These are phyloP conservation scores for Synergus japonicus DNA, from an alignment of 2,888 invertebrate genomes.

Conservation along the genomic window DNA sequence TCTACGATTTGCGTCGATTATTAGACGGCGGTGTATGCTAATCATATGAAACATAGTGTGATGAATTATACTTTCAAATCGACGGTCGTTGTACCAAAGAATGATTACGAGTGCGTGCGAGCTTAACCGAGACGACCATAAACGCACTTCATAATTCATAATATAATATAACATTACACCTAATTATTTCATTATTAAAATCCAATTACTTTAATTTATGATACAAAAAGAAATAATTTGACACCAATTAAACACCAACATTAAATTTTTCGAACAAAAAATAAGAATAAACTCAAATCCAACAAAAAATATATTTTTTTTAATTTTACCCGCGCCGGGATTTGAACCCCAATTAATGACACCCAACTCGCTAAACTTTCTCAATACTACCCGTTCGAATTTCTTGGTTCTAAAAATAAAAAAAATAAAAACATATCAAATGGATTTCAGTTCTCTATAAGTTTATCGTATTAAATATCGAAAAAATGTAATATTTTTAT, in stretches of 20 bases:
- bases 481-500: neutral
- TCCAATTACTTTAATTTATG: neutral
- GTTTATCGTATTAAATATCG: neutral
- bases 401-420: neutral
- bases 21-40: slow-evolving; percentile 68
- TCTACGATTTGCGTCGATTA: slow-evolving; percentile 70
- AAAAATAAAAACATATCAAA: slow-evolving; percentile 2
- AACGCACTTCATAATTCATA: slow-evolving; percentile 29
- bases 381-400: neutral
- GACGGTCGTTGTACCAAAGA: slow-evolving; percentile 48
- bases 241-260: no score
- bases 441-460: neutral
- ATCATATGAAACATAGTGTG: slow-evolving; percentile 48
- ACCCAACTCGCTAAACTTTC: no score
- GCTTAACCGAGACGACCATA: neutral
- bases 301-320: no score
- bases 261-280: no score
- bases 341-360: neutral
- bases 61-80: slow-evolving; percentile 47
- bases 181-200: neutral
- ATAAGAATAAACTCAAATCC: no score
- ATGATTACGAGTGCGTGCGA: slow-evolving; percentile 39
- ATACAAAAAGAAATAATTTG: neutral
- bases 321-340: neutral
- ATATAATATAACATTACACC: slow-evolving; percentile 3